A percentile compares a stretch with the other conserved stretches of the same genome.
phyloP scores from a whole-genome alignment of 2,888 invertebrate genomes.

The Leptopterna dolabrata region DNA sequence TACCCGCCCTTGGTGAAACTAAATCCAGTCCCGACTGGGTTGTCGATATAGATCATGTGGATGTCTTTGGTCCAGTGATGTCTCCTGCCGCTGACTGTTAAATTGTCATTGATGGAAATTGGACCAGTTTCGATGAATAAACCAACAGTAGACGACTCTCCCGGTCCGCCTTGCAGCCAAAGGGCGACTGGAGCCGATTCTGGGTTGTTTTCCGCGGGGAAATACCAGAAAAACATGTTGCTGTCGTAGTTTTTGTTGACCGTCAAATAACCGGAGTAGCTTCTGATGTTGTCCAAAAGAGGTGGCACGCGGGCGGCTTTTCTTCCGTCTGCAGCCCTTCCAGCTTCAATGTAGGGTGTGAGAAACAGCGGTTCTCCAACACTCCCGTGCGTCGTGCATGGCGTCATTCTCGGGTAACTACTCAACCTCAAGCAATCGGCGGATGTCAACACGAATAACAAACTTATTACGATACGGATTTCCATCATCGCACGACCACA shows the following conservation, averaged over 20 bases:
- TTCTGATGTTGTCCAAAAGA: conserved; percentile 66
- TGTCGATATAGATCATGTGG: conserved; percentile 89
- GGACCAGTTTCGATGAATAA: conserved; percentile 89
- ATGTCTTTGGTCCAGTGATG: conserved; percentile 85
- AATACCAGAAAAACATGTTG: conserved; percentile 71
- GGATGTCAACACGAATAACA: no score
- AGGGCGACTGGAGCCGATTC: conserved; percentile 74
- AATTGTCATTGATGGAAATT: conserved; percentile 66
- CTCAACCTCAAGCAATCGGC: no score
- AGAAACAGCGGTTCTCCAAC: conserved; percentile 70
- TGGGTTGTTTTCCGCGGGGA: conserved; percentile 68
- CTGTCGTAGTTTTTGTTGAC: conserved; percentile 70
- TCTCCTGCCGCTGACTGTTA: conserved; percentile 76
- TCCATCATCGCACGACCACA: no score
- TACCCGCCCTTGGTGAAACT: conserved; percentile 88
- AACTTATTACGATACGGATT: no score
- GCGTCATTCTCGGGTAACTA: background rate
- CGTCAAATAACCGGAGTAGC: conserved; percentile 75
- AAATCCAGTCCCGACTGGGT: conserved; percentile 92
- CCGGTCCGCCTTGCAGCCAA: conserved; percentile 90
- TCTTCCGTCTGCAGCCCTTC: conserved; percentile 69
- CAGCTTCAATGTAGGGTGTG: conserved; percentile 72
- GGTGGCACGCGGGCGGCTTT: conserved; percentile 54
- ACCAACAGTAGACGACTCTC: conserved; percentile 82
- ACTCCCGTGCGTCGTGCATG: background rate